Evolutionary conservation across 1,140 invertebrate species (phyloP).

Genomic region (Drosophila sp.): DNA sequence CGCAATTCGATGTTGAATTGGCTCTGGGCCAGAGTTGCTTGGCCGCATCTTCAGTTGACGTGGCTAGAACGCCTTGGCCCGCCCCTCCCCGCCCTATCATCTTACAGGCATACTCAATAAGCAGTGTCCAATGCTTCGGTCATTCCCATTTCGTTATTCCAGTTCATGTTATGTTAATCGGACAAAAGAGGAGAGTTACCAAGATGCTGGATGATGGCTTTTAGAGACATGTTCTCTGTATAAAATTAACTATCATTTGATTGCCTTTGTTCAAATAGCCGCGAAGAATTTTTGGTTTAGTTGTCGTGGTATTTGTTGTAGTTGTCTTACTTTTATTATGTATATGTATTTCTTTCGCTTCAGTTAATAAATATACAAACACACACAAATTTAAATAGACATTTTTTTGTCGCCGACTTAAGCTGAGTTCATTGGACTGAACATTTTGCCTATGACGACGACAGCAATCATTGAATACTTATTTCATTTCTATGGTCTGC

Average conservation of each 20-base stretch:
- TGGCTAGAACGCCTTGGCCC: neutral
- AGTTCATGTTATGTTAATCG: conserved; percentile 80
- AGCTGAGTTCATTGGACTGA: conserved; percentile 65
- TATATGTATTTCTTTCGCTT: conserved; percentile 61
- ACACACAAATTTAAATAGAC: conserved; percentile 63
- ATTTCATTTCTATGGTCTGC: neutral
- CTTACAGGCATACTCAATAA: neutral
- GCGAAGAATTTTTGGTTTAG: conserved; percentile 64
- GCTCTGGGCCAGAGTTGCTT: conserved; percentile 24
- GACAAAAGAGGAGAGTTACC: conserved; percentile 41
- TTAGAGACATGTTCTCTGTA: conserved; percentile 75
- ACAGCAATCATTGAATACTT: conserved; percentile 2
- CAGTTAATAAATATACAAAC: conserved; percentile 55
- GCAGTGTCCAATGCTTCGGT: conserved; percentile 40
- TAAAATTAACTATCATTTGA: conserved; percentile 78
- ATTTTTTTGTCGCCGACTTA: conserved; percentile 46
- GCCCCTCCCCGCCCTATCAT: neutral
- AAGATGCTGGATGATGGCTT: conserved; percentile 47
- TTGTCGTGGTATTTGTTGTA: conserved; percentile 52
- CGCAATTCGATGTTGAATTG: conserved; percentile 20
- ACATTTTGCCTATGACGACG: conserved; percentile 17
- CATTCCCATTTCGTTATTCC: conserved; percentile 71
- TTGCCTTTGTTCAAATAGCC: conserved; percentile 62
- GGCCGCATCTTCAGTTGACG: conserved; percentile 20
- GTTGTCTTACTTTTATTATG: conserved; percentile 64